Conservation (phyloP, 2,797 vertebrate genomes). For the Ambastaia sidthimunki region DNA sequence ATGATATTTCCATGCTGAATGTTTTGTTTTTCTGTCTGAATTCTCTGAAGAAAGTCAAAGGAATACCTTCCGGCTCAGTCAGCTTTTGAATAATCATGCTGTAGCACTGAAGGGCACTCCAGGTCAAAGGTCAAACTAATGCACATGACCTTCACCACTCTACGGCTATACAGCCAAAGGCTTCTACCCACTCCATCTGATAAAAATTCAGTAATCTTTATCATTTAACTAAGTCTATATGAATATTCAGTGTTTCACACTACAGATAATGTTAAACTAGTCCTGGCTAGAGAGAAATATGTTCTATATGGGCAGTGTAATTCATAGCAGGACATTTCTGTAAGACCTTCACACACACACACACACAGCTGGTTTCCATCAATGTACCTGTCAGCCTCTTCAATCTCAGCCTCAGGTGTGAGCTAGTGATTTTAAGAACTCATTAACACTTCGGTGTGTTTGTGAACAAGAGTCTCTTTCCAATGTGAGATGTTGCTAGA, state of each 20-base stretch:
- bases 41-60: constrained; percentile 10
- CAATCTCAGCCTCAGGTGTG: constrained; percentile 57
- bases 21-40: neutral
- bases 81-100: constrained; percentile 15
- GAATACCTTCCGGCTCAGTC: constrained; percentile 19
- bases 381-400: constrained; percentile 37
- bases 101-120: neutral
- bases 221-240: constrained; percentile 3
- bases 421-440: constrained; percentile 66
- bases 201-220: neutral
- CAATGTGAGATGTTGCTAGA: constrained; percentile 72
- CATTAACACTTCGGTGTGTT: constrained; percentile 70
- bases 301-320: neutral
- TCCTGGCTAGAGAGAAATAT: neutral
- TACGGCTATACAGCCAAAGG: constrained; percentile 30
- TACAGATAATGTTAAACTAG: neutral
- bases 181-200: constrained; percentile 31
- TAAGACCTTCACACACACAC: neutral
- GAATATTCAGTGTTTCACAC: constrained; percentile 1
- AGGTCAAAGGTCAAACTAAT: constrained; percentile 29
- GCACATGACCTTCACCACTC: constrained; percentile 17
- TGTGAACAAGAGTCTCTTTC: constrained; percentile 60
- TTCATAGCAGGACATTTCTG: neutral
- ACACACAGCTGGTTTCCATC: constrained; percentile 27
- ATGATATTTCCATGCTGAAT: neutral